Conservation (phyloP, 2,113 vertebrate species). For the Varanus komodoensis region DNA sequence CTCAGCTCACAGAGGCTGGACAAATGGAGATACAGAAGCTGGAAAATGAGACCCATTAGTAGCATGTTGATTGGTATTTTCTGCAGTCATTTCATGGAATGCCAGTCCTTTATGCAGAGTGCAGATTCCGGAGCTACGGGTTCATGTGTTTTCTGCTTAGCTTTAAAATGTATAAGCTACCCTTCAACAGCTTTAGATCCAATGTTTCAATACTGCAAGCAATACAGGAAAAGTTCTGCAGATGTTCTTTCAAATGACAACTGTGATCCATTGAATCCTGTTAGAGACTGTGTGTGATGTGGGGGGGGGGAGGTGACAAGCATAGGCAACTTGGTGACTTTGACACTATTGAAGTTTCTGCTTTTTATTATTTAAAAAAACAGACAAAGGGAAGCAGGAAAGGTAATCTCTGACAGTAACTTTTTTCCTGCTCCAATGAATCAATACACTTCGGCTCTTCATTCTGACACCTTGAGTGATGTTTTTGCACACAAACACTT, state of each 20-base stretch:
- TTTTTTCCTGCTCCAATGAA: neutral
- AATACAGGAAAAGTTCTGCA: neutral
- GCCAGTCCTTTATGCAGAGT: neutral
- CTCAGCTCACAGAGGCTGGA: slow-evolving; percentile 86
- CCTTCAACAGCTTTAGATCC: neutral
- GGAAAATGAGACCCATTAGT: slow-evolving; percentile 79
- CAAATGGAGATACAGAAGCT: slow-evolving; percentile 89
- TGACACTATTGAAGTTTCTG: neutral
- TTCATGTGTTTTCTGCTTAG: neutral
- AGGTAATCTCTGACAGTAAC: neutral
- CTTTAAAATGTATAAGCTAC: neutral
- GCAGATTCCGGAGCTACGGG: slow-evolving; percentile 18
- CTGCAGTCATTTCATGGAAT: slow-evolving; percentile 7
- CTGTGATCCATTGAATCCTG: neutral
- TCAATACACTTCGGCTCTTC: slow-evolving; percentile 10
- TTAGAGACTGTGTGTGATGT: neutral
- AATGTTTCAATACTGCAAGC: slow-evolving; percentile 8
- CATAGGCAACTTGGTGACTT: neutral
- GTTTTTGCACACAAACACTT: slow-evolving; percentile 4
- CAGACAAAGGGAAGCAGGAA: neutral
- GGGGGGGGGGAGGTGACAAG: neutral
- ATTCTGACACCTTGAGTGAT: slow-evolving; percentile 16
- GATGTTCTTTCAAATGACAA: neutral
- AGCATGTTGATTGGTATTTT: slow-evolving; percentile 24
- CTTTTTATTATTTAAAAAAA: neutral